Conservation (phyloP, 2,113 vertebrate species). For the Aptenodytes patagonicus region DNA sequence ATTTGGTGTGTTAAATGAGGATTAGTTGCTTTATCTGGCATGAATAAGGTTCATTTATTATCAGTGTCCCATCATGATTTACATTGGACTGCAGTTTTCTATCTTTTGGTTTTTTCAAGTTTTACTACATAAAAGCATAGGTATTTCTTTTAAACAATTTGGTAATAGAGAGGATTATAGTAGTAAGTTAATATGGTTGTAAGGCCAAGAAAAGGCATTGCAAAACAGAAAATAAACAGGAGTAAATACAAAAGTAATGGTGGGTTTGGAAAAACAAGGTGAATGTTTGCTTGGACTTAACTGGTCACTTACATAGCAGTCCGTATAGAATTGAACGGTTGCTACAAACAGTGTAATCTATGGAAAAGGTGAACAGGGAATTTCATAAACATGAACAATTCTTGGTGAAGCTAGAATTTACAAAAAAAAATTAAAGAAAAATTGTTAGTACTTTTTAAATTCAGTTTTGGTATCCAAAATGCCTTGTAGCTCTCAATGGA, state of each 20-base stretch:
- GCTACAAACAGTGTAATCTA: neutral
- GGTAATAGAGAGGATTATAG: neutral
- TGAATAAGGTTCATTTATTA: neutral
- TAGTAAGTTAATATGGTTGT: neutral
- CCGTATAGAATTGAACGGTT: neutral
- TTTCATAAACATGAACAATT: neutral
- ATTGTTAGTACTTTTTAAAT: neutral
- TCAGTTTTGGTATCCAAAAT: neutral
- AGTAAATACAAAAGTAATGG: neutral
- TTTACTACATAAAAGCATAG: neutral
- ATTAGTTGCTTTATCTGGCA: constrained; percentile 47
- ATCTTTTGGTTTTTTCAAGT: neutral
- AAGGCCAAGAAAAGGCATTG: neutral
- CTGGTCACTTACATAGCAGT: neutral
- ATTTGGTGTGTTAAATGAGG: constrained; percentile 35
- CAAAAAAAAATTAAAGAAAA: neutral
- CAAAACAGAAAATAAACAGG: neutral
- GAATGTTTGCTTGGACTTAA: neutral
- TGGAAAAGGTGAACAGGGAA: neutral
- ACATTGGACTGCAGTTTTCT: neutral
- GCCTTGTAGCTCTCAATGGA: neutral
- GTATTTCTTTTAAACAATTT: neutral
- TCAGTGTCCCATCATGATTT: neutral
- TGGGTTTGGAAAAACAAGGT: neutral
- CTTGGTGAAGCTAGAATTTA: neutral